Conservation (phyloP, 2,113 vertebrate genomes). For the Rhabdomys dilectus region DNA sequence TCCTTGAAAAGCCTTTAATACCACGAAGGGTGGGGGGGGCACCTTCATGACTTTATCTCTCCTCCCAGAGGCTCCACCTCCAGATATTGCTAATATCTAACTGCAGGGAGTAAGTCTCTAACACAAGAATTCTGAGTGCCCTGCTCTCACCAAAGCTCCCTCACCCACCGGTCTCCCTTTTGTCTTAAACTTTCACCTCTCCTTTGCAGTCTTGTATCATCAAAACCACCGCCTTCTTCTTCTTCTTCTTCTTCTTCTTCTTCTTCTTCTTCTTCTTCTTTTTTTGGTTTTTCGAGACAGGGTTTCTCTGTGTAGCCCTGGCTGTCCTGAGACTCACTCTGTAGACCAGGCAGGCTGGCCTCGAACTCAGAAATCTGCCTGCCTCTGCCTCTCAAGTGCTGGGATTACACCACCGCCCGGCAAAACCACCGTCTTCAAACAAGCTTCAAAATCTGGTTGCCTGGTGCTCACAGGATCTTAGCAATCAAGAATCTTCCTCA, state of each 20-base stretch:
- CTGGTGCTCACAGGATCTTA: not conserved
- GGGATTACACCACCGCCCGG: too few relatives aligned
- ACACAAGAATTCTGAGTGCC: not conserved
- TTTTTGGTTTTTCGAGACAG: too few relatives aligned
- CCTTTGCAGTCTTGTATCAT: not conserved
- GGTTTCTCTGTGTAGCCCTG: too few relatives aligned
- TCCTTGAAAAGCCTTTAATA: not conserved
- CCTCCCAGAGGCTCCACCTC: not conserved
- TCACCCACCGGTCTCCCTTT: not conserved
- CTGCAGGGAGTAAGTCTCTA: not conserved
- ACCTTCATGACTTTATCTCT: not conserved
- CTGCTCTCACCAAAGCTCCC: not conserved
- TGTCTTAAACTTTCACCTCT: not conserved
- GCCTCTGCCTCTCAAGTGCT: too few relatives aligned
- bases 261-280: too few relatives aligned
- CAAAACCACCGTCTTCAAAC: not conserved
- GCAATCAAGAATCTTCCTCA: not conserved
- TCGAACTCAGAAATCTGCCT: too few relatives aligned
- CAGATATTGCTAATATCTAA: not conserved
- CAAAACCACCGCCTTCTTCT: not conserved
- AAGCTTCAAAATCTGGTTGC: not conserved
- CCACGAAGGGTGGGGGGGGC: accelerated
- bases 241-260: too few relatives aligned
- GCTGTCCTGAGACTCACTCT: too few relatives aligned
- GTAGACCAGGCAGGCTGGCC: too few relatives aligned